These are phyloP conservation scores for Eremobia ochroleuca DNA, from an alignment of 2,888 invertebrate genomes.

Conservation along the genomic window DNA sequence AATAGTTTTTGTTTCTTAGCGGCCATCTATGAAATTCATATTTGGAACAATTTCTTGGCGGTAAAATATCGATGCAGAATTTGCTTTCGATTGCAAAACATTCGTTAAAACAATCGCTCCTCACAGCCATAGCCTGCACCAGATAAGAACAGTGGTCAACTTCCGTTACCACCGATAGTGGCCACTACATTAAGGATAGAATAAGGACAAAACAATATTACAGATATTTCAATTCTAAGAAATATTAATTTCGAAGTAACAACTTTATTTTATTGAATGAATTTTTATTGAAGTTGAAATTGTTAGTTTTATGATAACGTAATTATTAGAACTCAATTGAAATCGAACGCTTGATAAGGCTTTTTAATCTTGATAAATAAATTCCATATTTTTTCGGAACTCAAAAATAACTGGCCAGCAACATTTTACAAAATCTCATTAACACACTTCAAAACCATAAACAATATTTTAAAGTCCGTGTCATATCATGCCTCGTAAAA, in stretches of 20 bases:
- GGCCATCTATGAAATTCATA: constrained; percentile 15
- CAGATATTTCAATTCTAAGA: constrained; percentile 71
- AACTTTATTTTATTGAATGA: constrained; percentile 24
- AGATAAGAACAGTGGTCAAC: constrained; percentile 82
- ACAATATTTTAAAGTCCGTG: constrained; percentile 44
- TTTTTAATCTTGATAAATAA: neutral
- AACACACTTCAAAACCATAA: constrained; percentile 47
- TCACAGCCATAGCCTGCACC: constrained; percentile 55
- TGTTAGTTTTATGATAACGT: constrained; percentile 22
- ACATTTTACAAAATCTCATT: constrained; percentile 16
- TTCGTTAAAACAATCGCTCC: constrained; percentile 66
- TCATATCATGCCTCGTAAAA: constrained; percentile 65
- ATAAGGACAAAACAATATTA: constrained; percentile 74
- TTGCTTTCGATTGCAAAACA: constrained; percentile 58
- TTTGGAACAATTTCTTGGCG: constrained; percentile 6
- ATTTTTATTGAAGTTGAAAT: constrained; percentile 34
- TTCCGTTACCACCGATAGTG: constrained; percentile 80
- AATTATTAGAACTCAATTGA: constrained; percentile 31
- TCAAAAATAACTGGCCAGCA: neutral
- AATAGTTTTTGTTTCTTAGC: neutral
- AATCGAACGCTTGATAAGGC: neutral
- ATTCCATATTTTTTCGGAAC: neutral
- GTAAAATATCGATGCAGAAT: constrained; percentile 21
- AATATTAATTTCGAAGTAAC: constrained; percentile 52
- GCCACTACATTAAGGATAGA: constrained; percentile 70